Base-by-base conservation (phyloP, 2,113 vertebrate genomes). In the Nestor notabilis region DNA sequence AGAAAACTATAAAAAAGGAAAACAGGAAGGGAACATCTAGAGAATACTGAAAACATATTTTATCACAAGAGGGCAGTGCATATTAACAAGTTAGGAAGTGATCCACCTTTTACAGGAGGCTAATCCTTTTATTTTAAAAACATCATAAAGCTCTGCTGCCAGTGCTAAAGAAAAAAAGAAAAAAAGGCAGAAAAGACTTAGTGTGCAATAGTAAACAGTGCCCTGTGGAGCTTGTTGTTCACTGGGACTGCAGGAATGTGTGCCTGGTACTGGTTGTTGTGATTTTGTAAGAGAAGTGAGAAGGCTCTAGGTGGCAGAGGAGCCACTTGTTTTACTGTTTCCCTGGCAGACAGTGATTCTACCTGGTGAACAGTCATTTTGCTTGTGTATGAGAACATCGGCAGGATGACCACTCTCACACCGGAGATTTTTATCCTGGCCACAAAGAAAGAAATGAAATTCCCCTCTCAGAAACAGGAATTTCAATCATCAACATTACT, bases 31-130 rank as follows among this genome's bases (percentile, higher is more conserved):
- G 33, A 95, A 75, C 12, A 53, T 9, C 5, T 28, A 65, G 23
- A 90, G 7, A 87, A 75, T 11, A 75, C 12, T 0, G 4, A 87
- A 84, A 95, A 23, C 2, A 9, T 24, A 17, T 71, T 91, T 76
- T 55, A 89, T 75, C 96, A 96, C 95, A 91, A 96, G 96, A 91
- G 91, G 95, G 96, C 96, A 97, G 95, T 95, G 75, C 70, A 53
- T 39, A 65, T 85, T 70, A 94, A 94, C 52, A 90, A 91, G 71
- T 87, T 24, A 87, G 35, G 39, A 81, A 87, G 55, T 37, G 39
- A 87, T 41, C 24, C 7, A 8, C 0, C 0, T 63, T 79, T 87
- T 66, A 80, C 24, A 39, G 41, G 31, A 65, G 11, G 5, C 20
- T 76, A 65, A 87, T 91, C 10, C 1, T 1, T 66, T 65, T 52